Base-by-base conservation (phyloP, 2,888 invertebrate species). In the Hybos culiciformis region DNA sequence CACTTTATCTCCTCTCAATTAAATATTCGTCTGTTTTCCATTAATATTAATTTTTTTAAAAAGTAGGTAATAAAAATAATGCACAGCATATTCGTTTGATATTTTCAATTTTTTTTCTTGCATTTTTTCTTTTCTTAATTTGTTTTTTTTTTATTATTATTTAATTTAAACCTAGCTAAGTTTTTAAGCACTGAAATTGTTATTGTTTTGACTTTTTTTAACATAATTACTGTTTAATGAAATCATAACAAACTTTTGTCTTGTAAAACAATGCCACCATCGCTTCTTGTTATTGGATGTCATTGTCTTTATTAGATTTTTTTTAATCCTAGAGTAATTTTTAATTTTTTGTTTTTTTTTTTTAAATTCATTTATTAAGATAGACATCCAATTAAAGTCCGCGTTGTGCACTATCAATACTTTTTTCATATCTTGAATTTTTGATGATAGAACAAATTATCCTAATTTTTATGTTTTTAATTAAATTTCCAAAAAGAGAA, bases 131-230 rank as follows among this genome's bases (percentile, higher is more conserved):
- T n/a, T 29, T 34, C 29, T 33, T 32, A 20, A 21, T 24, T 19
- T 15, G 19, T 33, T 37, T 29, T 23, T 19, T 37, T 6, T 23
- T 19, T 37, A 43, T 24, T 42, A 37, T 42, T 43, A 42, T 46
- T 42, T 41, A 33, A 31, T 11, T 33, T 9, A 37, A 14, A 43
- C 49, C 52, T 52, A 52, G 52, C 52, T 52, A 51, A 51, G n/a
- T 46, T 39, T 49, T 48, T 37, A 52, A 52, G 52, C 52, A 52
- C 52, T 52, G 47, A 15, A 23, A 37, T 42, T 48, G 41, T 45
- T 44, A 42, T 43, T 45, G 39, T 42, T 42, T 21, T 37, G 32
- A 39, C 21, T 5, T 17, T 36, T 36, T 36, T 29, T 29, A n/a
- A 26, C 4, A 12, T 26, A 26, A 12, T 32, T 32, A 14, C 15